Evolutionary conservation across 2,888 invertebrate genomes (phyloP).

Genomic region (Rhamphomyia laevipes): DNA sequence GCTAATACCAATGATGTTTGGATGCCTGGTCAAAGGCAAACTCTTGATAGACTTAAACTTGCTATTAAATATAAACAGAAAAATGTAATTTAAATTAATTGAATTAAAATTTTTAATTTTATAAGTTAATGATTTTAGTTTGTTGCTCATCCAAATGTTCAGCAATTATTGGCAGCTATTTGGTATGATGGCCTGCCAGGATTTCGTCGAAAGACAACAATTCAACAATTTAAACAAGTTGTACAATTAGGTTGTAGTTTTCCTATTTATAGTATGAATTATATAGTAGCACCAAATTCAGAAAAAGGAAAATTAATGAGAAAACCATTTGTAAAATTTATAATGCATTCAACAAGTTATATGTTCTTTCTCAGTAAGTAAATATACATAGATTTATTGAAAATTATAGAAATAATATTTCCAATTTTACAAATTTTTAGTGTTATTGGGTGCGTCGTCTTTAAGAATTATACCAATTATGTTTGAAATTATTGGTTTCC

Average conservation of each 20-base stretch:
- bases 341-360: constrained; percentile 93
- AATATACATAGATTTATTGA: background rate
- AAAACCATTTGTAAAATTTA: constrained; percentile 98
- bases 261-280: constrained; percentile 83
- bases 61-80: constrained; percentile 97
- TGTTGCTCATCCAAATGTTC: constrained; percentile 95
- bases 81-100: constrained; percentile 47
- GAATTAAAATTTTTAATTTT: background rate
- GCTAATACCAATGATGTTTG: constrained; percentile 57
- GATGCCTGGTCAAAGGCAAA: constrained; percentile 79
- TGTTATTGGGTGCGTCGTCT: constrained; percentile 84
- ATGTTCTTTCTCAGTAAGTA: constrained; percentile 88
- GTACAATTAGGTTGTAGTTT: constrained; percentile 82
- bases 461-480: constrained; percentile 77
- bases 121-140: constrained; percentile 50
- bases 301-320: constrained; percentile 83
- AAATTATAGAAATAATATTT: background rate
- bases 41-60: constrained; percentile 78
- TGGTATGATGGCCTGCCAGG: constrained; percentile 98
- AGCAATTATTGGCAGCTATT: constrained; percentile 87
- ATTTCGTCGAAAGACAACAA: constrained; percentile 82
- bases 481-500: constrained; percentile 66
- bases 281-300: constrained; percentile 84
- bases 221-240: constrained; percentile 78
- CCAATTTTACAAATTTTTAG: constrained; percentile 38